Base-by-base conservation (phyloP, 2,888 invertebrate genomes). In the Netelia fuscicornis region DNA sequence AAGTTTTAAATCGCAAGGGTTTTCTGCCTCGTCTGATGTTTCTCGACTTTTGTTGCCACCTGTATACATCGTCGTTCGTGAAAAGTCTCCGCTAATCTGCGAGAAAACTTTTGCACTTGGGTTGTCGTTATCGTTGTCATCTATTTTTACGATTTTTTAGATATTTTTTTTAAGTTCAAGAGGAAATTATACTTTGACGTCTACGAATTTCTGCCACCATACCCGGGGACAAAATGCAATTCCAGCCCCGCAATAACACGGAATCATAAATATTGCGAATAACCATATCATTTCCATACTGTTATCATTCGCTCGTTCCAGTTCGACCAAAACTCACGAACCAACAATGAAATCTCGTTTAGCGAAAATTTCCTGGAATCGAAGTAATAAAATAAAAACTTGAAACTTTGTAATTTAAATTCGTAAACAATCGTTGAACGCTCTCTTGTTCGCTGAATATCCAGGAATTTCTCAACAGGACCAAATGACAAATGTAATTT, bases 1-100 rank as follows among this genome's bases (percentile, higher is more conserved):
- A 76, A 64, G 52, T 76, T 60, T 76, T 30, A 25, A 11, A 11
- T 17, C 37, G 23, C 62, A 9, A 48, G 17, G 65, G 52, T 64
- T 25, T 8, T 20, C 62, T 13, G 17, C 44, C 44, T 17, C 10
- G 13, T n/a, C n/a, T 13, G 17, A 13, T 37, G 60, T 42, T 3
- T 23, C 9, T 48, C 10, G 13, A 25, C 5, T 65, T 76, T 52
- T 76, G 62, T 10, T n/a, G 52, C 52, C 65, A 6, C 65, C 64
- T 23, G 2, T 65, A 52, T 52, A 64, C 48, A 10, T 48, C 13
- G 13, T 1, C 1, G 10, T 13, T 48, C 48, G 48, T 11, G 48
- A 48, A 48, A 10, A 48, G 0, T 37, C 37, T 37, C 37, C 30
- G 30, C 30, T 3, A 37, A 37, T 37, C 6, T 37, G 1, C 5